These are phyloP conservation scores for Chaetorhynchus papuensis DNA, from an alignment of 2,113 vertebrate genomes.

Conservation along the genomic window DNA sequence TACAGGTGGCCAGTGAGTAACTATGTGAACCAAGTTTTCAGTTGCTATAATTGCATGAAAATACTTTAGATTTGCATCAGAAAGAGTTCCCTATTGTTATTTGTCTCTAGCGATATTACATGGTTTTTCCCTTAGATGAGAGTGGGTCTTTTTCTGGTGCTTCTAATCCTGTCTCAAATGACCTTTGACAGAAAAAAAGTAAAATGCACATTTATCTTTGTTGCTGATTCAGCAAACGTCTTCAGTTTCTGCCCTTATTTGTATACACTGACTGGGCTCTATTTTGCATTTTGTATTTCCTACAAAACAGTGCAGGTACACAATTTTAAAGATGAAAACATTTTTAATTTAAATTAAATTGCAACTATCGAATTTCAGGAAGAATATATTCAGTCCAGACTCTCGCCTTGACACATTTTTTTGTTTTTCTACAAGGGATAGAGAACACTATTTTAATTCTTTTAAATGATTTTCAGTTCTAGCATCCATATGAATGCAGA, in stretches of 20 bases:
- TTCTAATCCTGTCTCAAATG: background rate
- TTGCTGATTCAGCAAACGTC: background rate
- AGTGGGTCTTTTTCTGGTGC: background rate
- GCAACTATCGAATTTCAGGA: background rate
- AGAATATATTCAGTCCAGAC: background rate
- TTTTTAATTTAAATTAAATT: background rate
- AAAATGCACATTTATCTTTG: background rate
- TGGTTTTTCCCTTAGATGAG: background rate
- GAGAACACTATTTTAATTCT: background rate
- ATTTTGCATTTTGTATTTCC: background rate
- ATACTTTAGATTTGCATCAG: background rate
- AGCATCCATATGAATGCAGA: background rate
- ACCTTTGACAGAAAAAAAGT: background rate
- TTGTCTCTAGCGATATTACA: background rate
- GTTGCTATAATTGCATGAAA: background rate
- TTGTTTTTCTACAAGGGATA: background rate
- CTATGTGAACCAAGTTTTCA: background rate
- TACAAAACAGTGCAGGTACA: background rate
- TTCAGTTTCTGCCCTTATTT: background rate
- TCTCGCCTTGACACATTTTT: background rate
- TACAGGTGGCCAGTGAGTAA: background rate
- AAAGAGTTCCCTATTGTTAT: background rate
- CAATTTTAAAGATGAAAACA: background rate
- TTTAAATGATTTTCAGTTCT: background rate
- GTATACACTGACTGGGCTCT: background rate